Conservation (phyloP, 2,113 vertebrate species). For the Morone chrysops region DNA sequence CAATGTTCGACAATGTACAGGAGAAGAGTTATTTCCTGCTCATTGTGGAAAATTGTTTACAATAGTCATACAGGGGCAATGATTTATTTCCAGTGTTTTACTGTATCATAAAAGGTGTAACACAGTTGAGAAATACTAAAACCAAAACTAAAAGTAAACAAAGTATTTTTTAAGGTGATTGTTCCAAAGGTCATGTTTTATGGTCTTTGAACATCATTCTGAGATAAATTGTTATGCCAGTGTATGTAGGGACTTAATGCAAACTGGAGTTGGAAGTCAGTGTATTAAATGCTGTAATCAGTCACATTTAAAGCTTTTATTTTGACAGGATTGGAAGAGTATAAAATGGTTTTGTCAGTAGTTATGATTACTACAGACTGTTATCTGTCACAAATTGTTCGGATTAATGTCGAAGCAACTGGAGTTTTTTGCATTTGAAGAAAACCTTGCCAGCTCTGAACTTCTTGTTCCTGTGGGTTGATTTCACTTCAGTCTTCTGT, state of each 20-base stretch:
- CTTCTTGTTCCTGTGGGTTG: slow-evolving; percentile 4
- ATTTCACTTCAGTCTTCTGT: slow-evolving; percentile 8
- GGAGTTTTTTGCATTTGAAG: background rate
- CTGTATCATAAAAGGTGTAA: background rate
- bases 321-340: background rate
- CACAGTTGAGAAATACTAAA: background rate
- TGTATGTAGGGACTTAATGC: background rate
- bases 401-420: background rate
- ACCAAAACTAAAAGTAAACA: background rate
- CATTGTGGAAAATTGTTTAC: background rate
- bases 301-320: background rate
- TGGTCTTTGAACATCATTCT: background rate
- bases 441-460: background rate
- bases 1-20: slow-evolving; percentile 15
- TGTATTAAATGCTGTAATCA: background rate
- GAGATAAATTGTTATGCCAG: background rate
- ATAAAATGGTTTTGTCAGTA: slow-evolving; percentile 2
- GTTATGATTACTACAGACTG: background rate
- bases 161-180: too few species aligned
- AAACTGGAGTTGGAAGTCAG: background rate
- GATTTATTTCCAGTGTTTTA: background rate
- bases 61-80: background rate
- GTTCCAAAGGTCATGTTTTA: background rate
- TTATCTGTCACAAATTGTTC: slow-evolving; percentile 12
- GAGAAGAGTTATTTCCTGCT: slow-evolving; percentile 35